These are phyloP conservation scores for Gasteruption jaculator DNA, from an alignment of 2,888 invertebrate genomes.

Conservation along the genomic window DNA sequence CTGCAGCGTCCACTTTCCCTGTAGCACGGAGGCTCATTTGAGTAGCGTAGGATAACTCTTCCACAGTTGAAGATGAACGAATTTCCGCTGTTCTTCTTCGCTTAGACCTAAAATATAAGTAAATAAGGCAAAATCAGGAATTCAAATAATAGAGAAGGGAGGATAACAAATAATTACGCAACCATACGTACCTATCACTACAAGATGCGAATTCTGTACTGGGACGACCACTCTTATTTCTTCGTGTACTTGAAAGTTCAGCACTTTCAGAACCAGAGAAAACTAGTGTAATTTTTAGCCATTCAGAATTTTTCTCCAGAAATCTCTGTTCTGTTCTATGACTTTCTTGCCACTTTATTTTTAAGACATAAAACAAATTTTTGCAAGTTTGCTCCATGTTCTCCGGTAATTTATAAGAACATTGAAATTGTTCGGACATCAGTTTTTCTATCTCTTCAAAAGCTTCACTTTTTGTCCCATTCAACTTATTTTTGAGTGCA, in stretches of 20 bases:
- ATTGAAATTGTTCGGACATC: too few species aligned
- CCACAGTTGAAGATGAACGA: slow-evolving; percentile 9
- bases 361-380: slow-evolving; percentile 2
- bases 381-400: too few species aligned
- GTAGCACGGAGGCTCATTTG: slow-evolving; percentile 15
- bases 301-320: neutral
- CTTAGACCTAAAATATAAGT: slow-evolving; percentile 13
- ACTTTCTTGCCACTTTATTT: neutral
- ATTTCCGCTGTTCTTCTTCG: slow-evolving; percentile 16
- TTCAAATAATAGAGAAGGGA: neutral
- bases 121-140: neutral
- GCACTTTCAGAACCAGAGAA: too few species aligned
- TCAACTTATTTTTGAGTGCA: too few species aligned
- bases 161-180: neutral
- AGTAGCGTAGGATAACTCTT: slow-evolving; percentile 12
- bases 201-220: neutral
- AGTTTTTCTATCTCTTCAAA: too few species aligned
- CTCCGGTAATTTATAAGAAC: too few species aligned
- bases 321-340: neutral
- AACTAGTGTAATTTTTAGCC: neutral
- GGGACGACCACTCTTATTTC: neutral
- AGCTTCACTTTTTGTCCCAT: too few species aligned
- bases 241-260: too few species aligned
- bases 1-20: slow-evolving; percentile 9
- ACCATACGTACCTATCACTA: too few species aligned